phyloP scores from a whole-genome alignment of 2,797 vertebrate species.

The Lagothrix lagotricha region DNA sequence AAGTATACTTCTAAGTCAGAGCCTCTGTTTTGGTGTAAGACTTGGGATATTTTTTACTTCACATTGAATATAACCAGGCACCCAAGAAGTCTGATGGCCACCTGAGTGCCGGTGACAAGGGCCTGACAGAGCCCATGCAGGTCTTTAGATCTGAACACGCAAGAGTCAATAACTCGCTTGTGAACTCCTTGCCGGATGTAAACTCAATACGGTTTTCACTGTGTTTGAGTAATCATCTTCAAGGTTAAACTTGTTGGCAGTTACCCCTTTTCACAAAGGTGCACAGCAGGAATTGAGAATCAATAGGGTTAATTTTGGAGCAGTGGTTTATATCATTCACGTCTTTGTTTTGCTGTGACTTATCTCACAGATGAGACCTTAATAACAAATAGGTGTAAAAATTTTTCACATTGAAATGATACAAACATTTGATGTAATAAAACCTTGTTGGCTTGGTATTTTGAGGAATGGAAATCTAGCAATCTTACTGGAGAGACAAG shows the following conservation, averaged over 20 bases:
- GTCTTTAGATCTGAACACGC: neutral
- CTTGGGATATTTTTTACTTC: conserved; percentile 58
- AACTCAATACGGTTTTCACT: neutral
- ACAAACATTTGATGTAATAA: conserved; percentile 48
- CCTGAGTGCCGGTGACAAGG: neutral
- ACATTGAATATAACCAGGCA: conserved; percentile 20
- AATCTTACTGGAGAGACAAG: neutral
- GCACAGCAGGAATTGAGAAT: neutral
- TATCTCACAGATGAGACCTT: conserved; percentile 41
- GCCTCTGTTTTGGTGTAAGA: conserved; percentile 54
- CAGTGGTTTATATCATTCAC: neutral
- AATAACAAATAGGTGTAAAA: conserved; percentile 42
- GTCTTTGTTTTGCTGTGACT: neutral
- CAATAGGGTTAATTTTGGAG: neutral
- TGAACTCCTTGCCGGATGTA: neutral
- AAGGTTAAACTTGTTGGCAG: neutral
- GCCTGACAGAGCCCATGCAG: neutral
- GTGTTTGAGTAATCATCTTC: neutral
- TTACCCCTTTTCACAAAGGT: neutral
- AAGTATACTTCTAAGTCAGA: conserved; percentile 56
- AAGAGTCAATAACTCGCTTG: neutral
- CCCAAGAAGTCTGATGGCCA: neutral
- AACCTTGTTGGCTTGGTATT: conserved; percentile 46
- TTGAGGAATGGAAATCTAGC: neutral
- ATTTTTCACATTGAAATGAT: conserved; percentile 65